Evolutionary conservation across 2,797 vertebrate genomes (phyloP).

Genomic region (Kryptopterus vitreolus): DNA sequence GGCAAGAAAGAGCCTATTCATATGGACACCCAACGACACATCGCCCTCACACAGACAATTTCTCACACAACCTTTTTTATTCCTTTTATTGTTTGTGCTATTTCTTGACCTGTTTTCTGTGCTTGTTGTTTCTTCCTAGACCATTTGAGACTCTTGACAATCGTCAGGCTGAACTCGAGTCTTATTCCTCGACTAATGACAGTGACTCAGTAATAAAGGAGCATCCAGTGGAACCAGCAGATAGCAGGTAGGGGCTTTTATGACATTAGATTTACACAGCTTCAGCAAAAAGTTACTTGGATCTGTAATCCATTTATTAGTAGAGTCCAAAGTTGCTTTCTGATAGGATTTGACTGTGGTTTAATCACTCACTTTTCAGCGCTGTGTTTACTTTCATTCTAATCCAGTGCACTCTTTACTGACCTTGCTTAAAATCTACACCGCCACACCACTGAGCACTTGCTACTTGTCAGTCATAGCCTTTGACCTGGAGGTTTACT

Average conservation of each 20-base stretch:
- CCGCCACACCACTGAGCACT: conserved; percentile 66
- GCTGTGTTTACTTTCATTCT: not conserved
- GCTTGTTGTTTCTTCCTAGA: conserved; percentile 61
- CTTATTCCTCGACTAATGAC: conserved; percentile 69
- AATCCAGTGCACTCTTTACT: conserved; percentile 15
- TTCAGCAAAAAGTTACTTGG: not conserved
- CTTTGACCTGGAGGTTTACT: conserved; percentile 65
- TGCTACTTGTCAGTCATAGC: conserved; percentile 74
- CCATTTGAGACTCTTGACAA: conserved; percentile 70
- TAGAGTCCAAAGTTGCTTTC: not conserved
- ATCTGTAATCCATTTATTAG: not conserved
- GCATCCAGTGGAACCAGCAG: conserved; percentile 50
- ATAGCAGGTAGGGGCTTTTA: conserved; percentile 60
- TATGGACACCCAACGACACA: conserved; percentile 43
- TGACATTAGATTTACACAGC: not conserved
- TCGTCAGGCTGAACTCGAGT: conserved; percentile 66
- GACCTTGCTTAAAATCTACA: conserved; percentile 43
- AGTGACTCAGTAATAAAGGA: conserved; percentile 50
- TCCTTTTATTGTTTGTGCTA: conserved; percentile 22
- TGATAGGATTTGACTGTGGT: not conserved
- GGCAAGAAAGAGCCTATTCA: conserved; percentile 74
- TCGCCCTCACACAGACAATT: conserved; percentile 49
- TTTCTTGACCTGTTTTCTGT: conserved; percentile 41
- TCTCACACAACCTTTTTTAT: not conserved
- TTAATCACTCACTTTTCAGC: not conserved